Percentiles rank a stretch among this genome's conserved stretches.
These are phyloP conservation scores for Alaudala cheleensis DNA, from an alignment of 2,113 vertebrate genomes.

Conservation along the genomic window DNA sequence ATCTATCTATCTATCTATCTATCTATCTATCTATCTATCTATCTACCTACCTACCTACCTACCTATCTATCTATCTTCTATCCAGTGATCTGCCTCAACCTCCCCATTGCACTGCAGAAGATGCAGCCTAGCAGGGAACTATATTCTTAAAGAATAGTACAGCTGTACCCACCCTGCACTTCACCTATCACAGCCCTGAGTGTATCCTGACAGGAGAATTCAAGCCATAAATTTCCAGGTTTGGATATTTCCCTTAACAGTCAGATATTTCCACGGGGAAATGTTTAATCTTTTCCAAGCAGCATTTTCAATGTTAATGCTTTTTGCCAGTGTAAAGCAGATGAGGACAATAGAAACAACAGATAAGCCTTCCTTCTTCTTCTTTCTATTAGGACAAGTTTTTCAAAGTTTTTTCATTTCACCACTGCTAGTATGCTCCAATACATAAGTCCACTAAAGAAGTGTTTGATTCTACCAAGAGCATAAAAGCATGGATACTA, in stretches of 20 bases:
- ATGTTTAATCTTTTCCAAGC: constrained; percentile 8
- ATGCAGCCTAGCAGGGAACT: background rate
- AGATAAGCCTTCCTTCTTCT: constrained; percentile 3
- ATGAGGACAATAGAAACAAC: background rate
- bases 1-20: background rate
- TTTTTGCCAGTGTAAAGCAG: constrained; percentile 18
- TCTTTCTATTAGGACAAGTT: background rate
- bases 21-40: background rate
- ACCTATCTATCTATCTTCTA: background rate
- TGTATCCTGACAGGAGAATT: constrained; percentile 9
- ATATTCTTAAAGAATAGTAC: background rate
- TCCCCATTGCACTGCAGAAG: background rate
- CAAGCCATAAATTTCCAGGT: background rate
- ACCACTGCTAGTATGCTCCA: background rate
- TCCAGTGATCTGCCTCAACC: background rate
- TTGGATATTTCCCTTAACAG: background rate
- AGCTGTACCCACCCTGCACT: background rate
- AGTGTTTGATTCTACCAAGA: background rate
- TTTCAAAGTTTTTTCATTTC: constrained; percentile 3
- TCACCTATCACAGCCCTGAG: background rate
- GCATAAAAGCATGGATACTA: background rate
- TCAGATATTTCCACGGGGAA: background rate
- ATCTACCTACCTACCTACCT: background rate
- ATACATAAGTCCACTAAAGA: background rate
- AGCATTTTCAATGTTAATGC: background rate